phyloP scores from a whole-genome alignment of 2,113 vertebrate species.

The Eclectus roratus region DNA sequence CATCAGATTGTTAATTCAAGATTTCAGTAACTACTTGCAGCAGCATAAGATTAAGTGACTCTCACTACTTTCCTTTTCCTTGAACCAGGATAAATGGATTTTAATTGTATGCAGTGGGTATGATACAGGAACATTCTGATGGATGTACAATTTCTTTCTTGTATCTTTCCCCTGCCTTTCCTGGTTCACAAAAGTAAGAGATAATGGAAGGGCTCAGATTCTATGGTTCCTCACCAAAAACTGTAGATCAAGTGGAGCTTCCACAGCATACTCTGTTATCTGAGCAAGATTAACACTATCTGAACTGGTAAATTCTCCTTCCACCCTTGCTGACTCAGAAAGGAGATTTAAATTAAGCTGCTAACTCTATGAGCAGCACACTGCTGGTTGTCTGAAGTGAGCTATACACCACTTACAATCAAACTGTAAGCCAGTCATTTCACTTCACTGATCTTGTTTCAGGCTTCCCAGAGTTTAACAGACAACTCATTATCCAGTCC shows the following conservation, averaged over 20 bases:
- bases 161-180: neutral
- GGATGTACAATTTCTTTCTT: neutral
- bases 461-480: slow-evolving; percentile 16
- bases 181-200: neutral
- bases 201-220: neutral
- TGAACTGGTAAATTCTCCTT: neutral
- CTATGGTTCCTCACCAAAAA: neutral
- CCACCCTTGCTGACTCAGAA: neutral
- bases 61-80: neutral
- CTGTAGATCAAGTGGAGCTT: neutral
- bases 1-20: neutral
- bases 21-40: neutral
- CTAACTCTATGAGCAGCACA: slow-evolving; percentile 5
- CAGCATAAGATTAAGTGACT: neutral
- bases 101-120: neutral
- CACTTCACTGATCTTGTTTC: slow-evolving; percentile 31
- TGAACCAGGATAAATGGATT: neutral
- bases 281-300: neutral
- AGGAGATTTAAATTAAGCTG: slow-evolving; percentile 13
- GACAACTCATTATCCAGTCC: slow-evolving; percentile 43
- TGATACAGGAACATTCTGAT: neutral
- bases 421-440: slow-evolving; percentile 36
- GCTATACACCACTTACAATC: neutral
- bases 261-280: neutral
- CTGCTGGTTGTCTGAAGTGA: neutral